Evolutionary conservation across 2,113 vertebrate genomes (phyloP), one percentile per base, ranked within the genome.

Genomic region (Eurystomus gularis): DNA sequence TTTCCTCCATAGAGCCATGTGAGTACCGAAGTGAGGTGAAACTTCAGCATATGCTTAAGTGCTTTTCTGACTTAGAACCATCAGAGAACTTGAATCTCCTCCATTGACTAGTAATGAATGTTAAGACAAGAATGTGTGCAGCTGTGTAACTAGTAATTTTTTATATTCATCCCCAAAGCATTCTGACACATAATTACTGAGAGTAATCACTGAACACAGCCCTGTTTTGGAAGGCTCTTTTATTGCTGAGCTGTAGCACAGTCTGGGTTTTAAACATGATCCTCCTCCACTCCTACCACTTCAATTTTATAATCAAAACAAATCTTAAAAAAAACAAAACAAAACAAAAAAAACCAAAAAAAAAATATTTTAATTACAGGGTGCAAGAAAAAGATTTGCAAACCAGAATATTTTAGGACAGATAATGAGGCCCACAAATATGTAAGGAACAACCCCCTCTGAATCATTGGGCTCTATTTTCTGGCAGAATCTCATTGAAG

Each of bases 281-380:
- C 71, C 33, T 91, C 21, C 33, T 84, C 61, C 16, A 86, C 49
- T 93, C 55, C 76, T 70, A 68, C n/a, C 29, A 71, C 35, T 79
- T 86, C 71, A 75, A 84, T 91, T 94, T 86, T 60, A 79, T 78
- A 93, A 96, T 70, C 80, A 79, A 92, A 93, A 64, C 57, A 92
- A 82, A 48, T 10, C 48, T 86, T n/a, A n/a, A n/a, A n/a, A n/a
- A n/a, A n/a, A n/a, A n/a, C n/a, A n/a, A n/a, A n/a, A n/a, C n/a
- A n/a, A n/a, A n/a, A n/a, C n/a, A n/a, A n/a, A n/a, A n/a, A n/a
- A n/a, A n/a, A 42, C 42, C 15, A 6, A 21, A 57, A 40, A 77
- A 69, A 54, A 40, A 58, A 12, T 7, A 66, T 77, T 84, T 84
- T 46, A 95, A 96, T 94, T 89, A 93, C 65, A 89, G 65, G 17